Percentiles rank a stretch among this genome's conserved stretches.
These are phyloP conservation scores for Exaiptasia diaphana DNA, from an alignment of 64 coral and sea anemone genomes.

Conservation along the genomic window DNA sequence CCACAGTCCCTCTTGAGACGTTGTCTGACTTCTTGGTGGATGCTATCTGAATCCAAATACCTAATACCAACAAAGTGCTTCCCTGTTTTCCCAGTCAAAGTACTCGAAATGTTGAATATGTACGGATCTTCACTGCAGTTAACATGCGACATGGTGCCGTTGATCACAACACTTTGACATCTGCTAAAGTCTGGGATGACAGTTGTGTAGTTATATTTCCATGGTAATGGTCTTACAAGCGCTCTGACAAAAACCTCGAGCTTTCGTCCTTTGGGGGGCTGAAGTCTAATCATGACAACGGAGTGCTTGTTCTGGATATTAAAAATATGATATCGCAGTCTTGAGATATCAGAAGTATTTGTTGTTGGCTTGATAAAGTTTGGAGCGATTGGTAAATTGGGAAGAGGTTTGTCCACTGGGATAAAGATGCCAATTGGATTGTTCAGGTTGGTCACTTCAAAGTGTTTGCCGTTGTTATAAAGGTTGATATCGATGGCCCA, in stretches of 20 bases:
- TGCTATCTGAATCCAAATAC: slow-evolving; percentile 2
- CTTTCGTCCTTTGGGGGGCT: slow-evolving; percentile 2
- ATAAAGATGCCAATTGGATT: slow-evolving; percentile 55
- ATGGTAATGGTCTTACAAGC: slow-evolving; percentile 23
- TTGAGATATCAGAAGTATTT: slow-evolving; percentile 1
- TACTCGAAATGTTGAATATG: slow-evolving; percentile 16
- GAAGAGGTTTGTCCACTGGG: neutral
- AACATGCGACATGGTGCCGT: neutral
- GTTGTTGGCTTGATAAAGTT: slow-evolving; percentile 5
- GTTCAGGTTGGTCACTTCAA: slow-evolving; percentile 18
- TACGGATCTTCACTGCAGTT: slow-evolving; percentile 47
- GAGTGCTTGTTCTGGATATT: slow-evolving; percentile 1
- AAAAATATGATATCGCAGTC: slow-evolving; percentile 48
- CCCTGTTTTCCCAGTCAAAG: slow-evolving; percentile 23
- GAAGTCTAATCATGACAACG: slow-evolving; percentile 2
- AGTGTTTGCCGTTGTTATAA: slow-evolving; percentile 19
- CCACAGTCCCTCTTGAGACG: neutral
- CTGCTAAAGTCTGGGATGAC: slow-evolving; percentile 14
- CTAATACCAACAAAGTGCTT: slow-evolving; percentile 48
- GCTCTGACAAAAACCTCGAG: slow-evolving; percentile 41
- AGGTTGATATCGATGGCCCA: slow-evolving; percentile 48
- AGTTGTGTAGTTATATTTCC: slow-evolving; percentile 19
- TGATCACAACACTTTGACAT: neutral
- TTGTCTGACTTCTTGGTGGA: neutral
- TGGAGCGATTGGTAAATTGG: neutral